phyloP scores from a whole-genome alignment of 2,113 vertebrate species.

The Tachuris rubrigastra region DNA sequence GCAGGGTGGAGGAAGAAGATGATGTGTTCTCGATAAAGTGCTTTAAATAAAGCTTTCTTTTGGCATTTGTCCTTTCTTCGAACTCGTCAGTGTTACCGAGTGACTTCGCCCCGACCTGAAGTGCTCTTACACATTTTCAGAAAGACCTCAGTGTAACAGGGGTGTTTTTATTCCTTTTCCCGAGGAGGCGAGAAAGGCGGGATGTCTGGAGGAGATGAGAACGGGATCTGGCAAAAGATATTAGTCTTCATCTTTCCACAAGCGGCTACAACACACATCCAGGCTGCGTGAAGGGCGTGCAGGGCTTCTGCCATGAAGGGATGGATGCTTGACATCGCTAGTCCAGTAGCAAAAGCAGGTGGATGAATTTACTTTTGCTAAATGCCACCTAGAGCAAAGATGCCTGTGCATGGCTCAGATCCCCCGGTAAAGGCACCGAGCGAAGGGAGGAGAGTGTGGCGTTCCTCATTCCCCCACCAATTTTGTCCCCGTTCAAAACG shows the following conservation, averaged over 20 bases:
- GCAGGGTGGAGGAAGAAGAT: neutral
- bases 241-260: neutral
- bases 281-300: neutral
- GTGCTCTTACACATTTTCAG: neutral
- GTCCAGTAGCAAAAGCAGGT: neutral
- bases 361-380: neutral
- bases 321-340: neutral
- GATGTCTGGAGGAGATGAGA: neutral
- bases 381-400: neutral
- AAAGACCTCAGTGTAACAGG: neutral
- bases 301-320: neutral
- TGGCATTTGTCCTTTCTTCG: neutral
- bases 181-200: neutral
- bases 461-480: neutral
- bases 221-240: neutral
- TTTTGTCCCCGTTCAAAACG: neutral
- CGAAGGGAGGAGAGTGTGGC: neutral
- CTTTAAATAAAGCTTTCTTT: neutral
- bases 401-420: neutral
- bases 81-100: neutral
- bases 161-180: neutral
- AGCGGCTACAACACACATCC: neutral
- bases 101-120: neutral
- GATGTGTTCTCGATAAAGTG: neutral
- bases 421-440: neutral